Base-by-base conservation (phyloP, 2,113 vertebrate species). In the Macquaria australasica region DNA sequence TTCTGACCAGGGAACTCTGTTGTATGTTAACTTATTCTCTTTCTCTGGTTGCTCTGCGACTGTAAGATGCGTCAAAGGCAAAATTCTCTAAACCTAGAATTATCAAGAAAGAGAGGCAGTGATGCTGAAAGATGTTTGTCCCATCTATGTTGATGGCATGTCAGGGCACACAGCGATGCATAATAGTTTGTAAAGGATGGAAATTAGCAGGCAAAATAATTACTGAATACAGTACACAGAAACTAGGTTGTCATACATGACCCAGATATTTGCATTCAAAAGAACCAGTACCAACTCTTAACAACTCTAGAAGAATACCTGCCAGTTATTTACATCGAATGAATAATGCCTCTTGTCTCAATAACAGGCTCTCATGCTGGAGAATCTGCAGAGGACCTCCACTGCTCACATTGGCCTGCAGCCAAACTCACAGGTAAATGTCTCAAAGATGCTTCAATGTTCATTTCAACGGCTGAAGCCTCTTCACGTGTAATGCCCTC, bases 341-440 rank as follows among this genome's bases (percentile, higher is more conserved):
- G 12, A 87, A 59, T 39, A n/a, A 73, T 60, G 34, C 71, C 1
- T 86, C 15, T 73, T 83, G 20, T 94, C 73, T 91, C 1, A 85
- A 87, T 84, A 60, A 89, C 90, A 98, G 97, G 97, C 97, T 85
- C 96, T 98, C 88, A 98, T 98, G 97, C 91, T 98, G 91, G 97
- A 98, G 93, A 97, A 97, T 89, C 96, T 98, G 83, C 97, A 98
- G 95, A 97, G 96, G 93, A 97, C 97, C 83, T 97, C 97, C 67
- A 96, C 97, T 23, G 91, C 96, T 86, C 96, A 97, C 87, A 93
- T 96, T 91, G 97, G 97, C 88, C 96, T 97, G 84, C 97, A 98
- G 90, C 97, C 97, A 88, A 98, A 98, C 93, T 98, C 97, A 48
- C 97, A 97, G 96, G 97, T 97, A 89, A 94, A 76, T 58, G 31